A percentile compares a stretch with the other conserved stretches of the same genome.
phyloP scores from a whole-genome alignment of 2,888 invertebrate species.

The Drosophila austrosaltans region DNA sequence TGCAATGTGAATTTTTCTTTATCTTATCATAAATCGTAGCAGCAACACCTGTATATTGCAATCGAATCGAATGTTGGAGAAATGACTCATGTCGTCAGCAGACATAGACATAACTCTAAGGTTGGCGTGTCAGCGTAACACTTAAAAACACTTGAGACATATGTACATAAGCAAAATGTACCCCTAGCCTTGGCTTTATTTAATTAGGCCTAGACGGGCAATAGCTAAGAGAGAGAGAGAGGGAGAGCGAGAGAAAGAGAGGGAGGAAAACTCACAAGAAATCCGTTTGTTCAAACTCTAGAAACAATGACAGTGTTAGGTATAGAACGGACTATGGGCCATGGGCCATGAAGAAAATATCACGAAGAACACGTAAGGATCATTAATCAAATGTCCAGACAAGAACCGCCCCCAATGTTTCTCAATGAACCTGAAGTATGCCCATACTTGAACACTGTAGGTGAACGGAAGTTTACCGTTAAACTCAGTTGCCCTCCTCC shows the following conservation, averaged over 20 bases:
- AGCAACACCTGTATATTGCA: neutral
- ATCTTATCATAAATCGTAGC: conserved; percentile 1
- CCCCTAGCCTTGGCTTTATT: conserved; percentile 40
- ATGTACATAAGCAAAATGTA: conserved; percentile 27
- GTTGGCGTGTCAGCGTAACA: conserved; percentile 57
- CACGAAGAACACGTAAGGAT: conserved; percentile 65
- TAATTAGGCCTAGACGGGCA: conserved; percentile 50
- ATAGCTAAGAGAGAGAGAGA: conserved; percentile 4
- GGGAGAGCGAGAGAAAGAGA: neutral
- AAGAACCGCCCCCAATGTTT: conserved; percentile 49
- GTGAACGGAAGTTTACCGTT: neutral
- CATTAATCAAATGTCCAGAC: conserved; percentile 80
- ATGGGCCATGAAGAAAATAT: neutral
- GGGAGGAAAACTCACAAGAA: neutral
- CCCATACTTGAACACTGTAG: conserved; percentile 32
- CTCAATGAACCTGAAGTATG: conserved; percentile 37
- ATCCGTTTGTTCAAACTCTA: conserved; percentile 29
- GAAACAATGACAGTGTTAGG: conserved; percentile 53
- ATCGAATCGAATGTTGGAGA: neutral
- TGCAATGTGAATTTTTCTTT: neutral
- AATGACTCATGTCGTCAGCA: conserved; percentile 1
- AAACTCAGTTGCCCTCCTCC: neutral
- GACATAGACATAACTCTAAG: conserved; percentile 36
- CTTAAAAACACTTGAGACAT: conserved; percentile 60
- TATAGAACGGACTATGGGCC: too few relatives aligned